Conservation (phyloP, 2,113 vertebrate genomes). For the Pteronura brasiliensis region DNA sequence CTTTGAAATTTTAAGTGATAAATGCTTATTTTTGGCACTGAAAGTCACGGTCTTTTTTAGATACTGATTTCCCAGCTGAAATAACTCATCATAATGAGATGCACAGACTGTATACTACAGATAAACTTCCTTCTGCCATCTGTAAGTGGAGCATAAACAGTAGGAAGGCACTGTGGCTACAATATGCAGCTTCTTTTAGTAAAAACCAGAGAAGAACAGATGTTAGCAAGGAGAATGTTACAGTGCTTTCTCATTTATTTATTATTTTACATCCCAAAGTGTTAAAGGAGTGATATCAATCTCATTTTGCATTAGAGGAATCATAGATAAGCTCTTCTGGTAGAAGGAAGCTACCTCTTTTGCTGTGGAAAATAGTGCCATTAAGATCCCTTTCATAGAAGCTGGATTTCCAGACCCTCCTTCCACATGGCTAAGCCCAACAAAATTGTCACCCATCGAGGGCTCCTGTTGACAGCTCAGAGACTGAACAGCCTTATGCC, state of each 20-base stretch:
- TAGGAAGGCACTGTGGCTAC: not conserved
- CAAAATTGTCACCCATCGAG: not conserved
- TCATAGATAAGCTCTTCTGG: not conserved
- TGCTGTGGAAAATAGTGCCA: not conserved
- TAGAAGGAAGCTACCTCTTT: not conserved
- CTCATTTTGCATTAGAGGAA: not conserved
- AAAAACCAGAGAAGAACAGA: conserved; percentile 34
- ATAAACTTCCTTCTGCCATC: conserved; percentile 52
- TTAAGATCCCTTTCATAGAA: not conserved
- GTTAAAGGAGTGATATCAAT: not conserved
- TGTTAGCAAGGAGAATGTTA: not conserved
- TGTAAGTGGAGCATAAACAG: not conserved
- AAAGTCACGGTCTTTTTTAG: conserved; percentile 43
- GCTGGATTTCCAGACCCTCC: not conserved
- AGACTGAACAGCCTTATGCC: not conserved
- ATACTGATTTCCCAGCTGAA: conserved; percentile 49
- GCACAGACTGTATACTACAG: conserved; percentile 12
- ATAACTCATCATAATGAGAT: conserved; percentile 55
- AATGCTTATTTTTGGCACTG: conserved; percentile 43
- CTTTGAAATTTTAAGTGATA: conserved; percentile 46
- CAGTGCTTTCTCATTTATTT: conserved; percentile 6
- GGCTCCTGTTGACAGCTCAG: not conserved
- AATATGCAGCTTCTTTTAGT: not conserved
- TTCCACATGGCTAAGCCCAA: not conserved
- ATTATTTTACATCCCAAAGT: not conserved